Evolutionary conservation across 2,888 invertebrate species (phyloP).

Genomic region (Hybos culiciformis): DNA sequence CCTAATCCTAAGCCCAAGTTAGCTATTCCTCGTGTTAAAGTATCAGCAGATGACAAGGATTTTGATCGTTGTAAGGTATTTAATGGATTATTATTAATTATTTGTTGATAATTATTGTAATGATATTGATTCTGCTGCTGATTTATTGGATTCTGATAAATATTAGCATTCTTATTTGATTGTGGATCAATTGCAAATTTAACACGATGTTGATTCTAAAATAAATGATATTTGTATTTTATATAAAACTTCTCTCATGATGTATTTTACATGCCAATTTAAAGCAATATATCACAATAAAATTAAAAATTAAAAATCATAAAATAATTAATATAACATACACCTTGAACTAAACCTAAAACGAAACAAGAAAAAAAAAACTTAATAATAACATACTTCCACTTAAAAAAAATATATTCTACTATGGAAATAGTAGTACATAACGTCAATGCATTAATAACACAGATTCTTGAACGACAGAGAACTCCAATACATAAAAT

Average conservation of each 20-base stretch:
- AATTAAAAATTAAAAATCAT: background rate
- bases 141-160: conserved; percentile 8
- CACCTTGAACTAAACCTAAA: background rate
- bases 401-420: background rate
- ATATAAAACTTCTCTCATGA: too few species aligned
- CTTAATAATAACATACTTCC: background rate
- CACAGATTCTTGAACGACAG: too few species aligned
- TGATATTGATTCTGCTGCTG: conserved; percentile 20
- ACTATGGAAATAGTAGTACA: too few species aligned
- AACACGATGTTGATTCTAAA: conserved; percentile 32
- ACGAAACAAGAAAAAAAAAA: background rate
- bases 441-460: too few species aligned
- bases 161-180: conserved; percentile 18
- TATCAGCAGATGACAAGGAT: conserved; percentile 65
- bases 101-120: too few species aligned
- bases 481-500: too few species aligned
- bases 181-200: conserved; percentile 34
- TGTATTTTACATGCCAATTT: too few species aligned
- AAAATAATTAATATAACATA: background rate
- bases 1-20: conserved; percentile 48
- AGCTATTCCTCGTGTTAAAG: conserved; percentile 51
- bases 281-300: background rate
- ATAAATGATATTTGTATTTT: too few species aligned
- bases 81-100: too few species aligned
- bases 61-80: conserved; percentile 55